Base-by-base conservation (phyloP, 2,888 invertebrate species). In the Ashinkailepas kermadecensis region DNA sequence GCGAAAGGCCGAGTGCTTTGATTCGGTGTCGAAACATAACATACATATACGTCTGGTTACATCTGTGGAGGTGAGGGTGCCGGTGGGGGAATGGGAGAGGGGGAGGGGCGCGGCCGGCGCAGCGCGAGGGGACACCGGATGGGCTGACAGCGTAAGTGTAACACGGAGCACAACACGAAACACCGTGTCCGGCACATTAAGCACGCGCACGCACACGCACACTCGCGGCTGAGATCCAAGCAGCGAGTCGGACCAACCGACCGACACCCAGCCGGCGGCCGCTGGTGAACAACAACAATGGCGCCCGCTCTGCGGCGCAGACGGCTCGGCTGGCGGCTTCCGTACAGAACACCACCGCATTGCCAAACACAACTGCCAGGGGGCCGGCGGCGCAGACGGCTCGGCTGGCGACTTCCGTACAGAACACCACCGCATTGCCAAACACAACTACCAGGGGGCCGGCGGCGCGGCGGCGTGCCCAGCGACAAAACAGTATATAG, bases 1-100 rank as follows among this genome's bases (percentile, higher is more conserved):
- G 74, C 74, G 10, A 39, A 67, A 74, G 74, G 74, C 74, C 15
- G 74, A 54, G 74, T 74, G 74, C 74, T 74, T 74, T 74, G 74
- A 74, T 74, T 74, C 54, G 18, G 74, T 74, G 74, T 74, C 74
- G 18, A 74, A 56, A 74, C 74, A 21, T 74, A 54, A 74, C 74
- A 70, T 70, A 25, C 70, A 70, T 70, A 70, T 70, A 70, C 70
- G 70, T 70, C 70, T 15, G 15, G 7, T 25, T 13, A 10, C 70
- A 23, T 13, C 39, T 39, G 39, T 4, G 39, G 39, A 39, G 39
- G 39, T 39, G 39, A 39, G 39, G 39, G 39, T 39, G 23, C 70
- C 70, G 10, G 21, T n/a, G n/a, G 21, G n/a, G 64, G n/a, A 6
- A n/a, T 10, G 64, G 10, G 21, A 39, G 21, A 64, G 64, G 64